Conservation (phyloP, 2,113 vertebrate genomes). For the Brachyhypopomus gauderio region DNA sequence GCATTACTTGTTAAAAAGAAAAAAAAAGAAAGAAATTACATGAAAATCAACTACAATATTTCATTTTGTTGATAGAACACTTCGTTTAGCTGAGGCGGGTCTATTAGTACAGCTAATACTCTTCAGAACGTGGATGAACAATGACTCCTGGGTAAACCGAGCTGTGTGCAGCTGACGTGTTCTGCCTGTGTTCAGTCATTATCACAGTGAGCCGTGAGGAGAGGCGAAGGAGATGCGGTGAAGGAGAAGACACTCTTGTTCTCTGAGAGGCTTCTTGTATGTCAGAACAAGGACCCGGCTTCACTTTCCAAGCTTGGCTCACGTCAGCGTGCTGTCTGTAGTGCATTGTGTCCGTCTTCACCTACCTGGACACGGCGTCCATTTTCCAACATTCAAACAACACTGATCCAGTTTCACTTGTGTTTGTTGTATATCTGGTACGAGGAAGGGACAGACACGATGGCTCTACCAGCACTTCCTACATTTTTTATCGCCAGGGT, state of each 20-base stretch:
- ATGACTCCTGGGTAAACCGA: not conserved
- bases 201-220: no score
- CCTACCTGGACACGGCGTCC: not conserved
- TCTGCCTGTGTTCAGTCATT: no score
- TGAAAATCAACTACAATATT: no score
- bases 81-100: no score
- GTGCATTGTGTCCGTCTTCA: not conserved
- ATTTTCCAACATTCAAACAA: no score
- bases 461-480: not conserved
- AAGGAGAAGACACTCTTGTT: not conserved
- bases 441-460: constrained; percentile 1
- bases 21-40: no score
- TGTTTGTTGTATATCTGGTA: constrained; percentile 4
- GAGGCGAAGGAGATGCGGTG: not conserved
- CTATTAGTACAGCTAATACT: no score
- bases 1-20: no score
- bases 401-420: not conserved
- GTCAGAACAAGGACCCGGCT: not conserved
- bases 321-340: not conserved
- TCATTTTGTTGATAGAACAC: no score
- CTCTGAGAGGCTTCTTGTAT: not conserved
- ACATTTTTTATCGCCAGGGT: not conserved
- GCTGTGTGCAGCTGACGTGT: not conserved
- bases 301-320: not conserved
- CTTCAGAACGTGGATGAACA: not conserved